Evolutionary conservation across 2,888 invertebrate species (phyloP).

Genomic region (Pseudococcus longispinus): DNA sequence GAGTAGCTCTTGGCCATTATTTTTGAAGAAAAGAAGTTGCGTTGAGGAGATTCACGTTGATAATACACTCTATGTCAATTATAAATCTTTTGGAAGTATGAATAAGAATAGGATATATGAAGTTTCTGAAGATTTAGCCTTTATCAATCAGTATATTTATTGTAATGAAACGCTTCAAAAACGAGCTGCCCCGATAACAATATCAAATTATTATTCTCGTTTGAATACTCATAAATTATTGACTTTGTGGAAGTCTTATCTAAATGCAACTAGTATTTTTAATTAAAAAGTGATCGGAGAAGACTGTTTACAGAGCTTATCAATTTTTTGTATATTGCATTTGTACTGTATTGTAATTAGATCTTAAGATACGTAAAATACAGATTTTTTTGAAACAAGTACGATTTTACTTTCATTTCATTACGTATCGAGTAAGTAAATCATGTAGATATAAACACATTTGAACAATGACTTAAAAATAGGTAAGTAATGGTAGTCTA

Average conservation of each 20-base stretch:
- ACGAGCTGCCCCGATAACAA: conserved; percentile 48
- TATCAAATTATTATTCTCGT: conserved; percentile 58
- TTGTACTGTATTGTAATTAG: neutral
- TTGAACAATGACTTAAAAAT: neutral
- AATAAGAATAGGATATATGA: conserved; percentile 25
- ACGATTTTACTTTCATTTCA: neutral
- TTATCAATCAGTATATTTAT: conserved; percentile 11
- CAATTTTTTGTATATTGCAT: neutral
- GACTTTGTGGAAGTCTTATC: conserved; percentile 59
- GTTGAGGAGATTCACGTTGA: conserved; percentile 39
- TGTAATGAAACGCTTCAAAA: conserved; percentile 52
- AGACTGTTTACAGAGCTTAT: conserved; percentile 10
- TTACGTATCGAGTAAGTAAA: neutral
- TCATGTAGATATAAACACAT: neutral
- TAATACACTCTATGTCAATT: conserved; percentile 15
- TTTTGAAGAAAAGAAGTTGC: conserved; percentile 61
- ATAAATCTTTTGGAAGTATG: conserved; percentile 11
- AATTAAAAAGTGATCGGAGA: conserved; percentile 46
- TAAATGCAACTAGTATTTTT: conserved; percentile 49
- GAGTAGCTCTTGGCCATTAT: conserved; percentile 60
- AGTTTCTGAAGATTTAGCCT: neutral
- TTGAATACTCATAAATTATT: conserved; percentile 59
- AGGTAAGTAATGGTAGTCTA: neutral
- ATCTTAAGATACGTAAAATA: neutral
- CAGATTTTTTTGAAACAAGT: neutral